Percentiles rank a stretch among this genome's conserved stretches.
Evolutionary conservation across 1,140 invertebrate species (phyloP).

Genomic region (Drosophila ogumai): DNA sequence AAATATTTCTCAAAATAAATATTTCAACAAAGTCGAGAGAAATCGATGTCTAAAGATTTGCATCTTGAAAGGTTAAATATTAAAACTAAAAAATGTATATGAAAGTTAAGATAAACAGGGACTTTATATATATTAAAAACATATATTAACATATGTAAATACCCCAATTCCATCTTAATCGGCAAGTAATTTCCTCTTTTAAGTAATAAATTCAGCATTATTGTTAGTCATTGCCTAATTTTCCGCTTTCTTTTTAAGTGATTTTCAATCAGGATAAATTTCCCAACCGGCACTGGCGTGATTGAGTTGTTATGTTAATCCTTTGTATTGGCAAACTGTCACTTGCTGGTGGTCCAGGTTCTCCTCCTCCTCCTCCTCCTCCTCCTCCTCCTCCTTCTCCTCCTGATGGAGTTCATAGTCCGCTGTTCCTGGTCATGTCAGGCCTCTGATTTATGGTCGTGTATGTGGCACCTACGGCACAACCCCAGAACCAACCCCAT

Average conservation of each 20-base stretch:
- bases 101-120: too few species aligned
- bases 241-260: neutral
- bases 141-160: too few species aligned
- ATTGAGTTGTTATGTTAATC: conserved; percentile 34
- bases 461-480: conserved; percentile 41
- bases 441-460: conserved; percentile 65
- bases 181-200: neutral
- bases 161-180: too few species aligned
- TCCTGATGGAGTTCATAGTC: conserved; percentile 17
- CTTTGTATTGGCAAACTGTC: conserved; percentile 41
- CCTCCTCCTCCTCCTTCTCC: neutral
- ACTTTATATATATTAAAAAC: too few species aligned
- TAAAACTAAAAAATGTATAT: neutral
- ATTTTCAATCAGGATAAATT: conserved; percentile 14
- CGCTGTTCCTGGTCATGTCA: conserved; percentile 44
- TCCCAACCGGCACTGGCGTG: neutral
- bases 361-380: neutral
- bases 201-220: neutral
- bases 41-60: too few species aligned
- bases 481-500: neutral
- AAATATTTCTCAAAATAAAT: too few species aligned
- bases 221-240: conserved; percentile 2
- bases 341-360: neutral
- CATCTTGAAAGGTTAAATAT: neutral
- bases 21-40: too few species aligned